phyloP scores from a whole-genome alignment of 2,113 vertebrate genomes.

The Coptodon bakossiorum region DNA sequence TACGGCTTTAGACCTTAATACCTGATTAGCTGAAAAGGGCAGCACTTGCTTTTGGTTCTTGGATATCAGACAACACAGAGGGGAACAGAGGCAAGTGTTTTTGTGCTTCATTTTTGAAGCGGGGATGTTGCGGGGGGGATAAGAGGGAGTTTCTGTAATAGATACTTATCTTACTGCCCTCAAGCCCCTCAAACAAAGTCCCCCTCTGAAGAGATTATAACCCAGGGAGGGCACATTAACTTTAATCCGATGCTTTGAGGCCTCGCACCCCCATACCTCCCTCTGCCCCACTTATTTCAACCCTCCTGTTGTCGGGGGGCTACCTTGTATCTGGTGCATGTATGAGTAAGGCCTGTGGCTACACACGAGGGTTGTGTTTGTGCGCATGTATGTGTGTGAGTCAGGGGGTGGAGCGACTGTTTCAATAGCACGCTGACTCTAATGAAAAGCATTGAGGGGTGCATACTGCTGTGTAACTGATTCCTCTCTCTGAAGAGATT shows the following conservation, averaged over 20 bases:
- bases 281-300: constrained; percentile 69
- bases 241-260: constrained; percentile 82
- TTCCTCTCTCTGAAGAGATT: constrained; percentile 81
- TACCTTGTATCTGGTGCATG: constrained; percentile 65
- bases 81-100: constrained; percentile 71
- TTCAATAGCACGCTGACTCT: constrained; percentile 70
- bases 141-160: constrained; percentile 80
- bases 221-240: constrained; percentile 82
- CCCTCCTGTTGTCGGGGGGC: constrained; percentile 70
- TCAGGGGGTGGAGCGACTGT: constrained; percentile 32
- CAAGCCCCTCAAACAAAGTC: constrained; percentile 79
- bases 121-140: constrained; percentile 61
- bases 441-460: constrained; percentile 74
- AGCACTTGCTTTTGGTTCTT: constrained; percentile 71
- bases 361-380: constrained; percentile 49
- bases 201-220: constrained; percentile 82
- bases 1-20: constrained; percentile 75
- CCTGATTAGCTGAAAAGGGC: constrained; percentile 77
- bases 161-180: constrained; percentile 81
- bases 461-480: constrained; percentile 79
- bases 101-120: constrained; percentile 72
- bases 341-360: constrained; percentile 69
- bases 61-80: constrained; percentile 71
- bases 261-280: constrained; percentile 58
- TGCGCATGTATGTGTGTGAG: constrained; percentile 4